A percentile compares a stretch with the other conserved stretches of the same genome.
phyloP scores from a whole-genome alignment of 2,113 vertebrate species.

The Prunella himalayana region DNA sequence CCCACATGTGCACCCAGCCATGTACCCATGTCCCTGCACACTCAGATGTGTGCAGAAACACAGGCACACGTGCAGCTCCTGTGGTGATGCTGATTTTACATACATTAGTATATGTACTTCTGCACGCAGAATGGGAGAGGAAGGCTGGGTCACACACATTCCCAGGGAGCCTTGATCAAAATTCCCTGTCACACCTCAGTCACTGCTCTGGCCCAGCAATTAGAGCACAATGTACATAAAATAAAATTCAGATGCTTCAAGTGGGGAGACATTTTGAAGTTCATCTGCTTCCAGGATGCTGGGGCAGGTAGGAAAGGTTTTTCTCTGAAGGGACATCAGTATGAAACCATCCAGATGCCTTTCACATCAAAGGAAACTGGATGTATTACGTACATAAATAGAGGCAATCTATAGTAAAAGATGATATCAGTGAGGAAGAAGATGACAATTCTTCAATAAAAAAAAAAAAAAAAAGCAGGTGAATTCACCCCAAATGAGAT shows the following conservation, averaged over 20 bases:
- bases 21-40: fast-evolving
- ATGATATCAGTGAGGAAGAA: background rate
- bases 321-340: background rate
- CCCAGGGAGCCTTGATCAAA: no score
- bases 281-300: background rate
- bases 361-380: background rate
- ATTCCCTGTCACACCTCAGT: background rate
- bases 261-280: background rate
- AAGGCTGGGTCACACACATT: fast-evolving
- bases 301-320: background rate
- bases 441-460: background rate
- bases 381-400: background rate
- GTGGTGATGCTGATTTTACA: fast-evolving
- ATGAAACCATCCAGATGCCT: background rate
- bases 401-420: background rate
- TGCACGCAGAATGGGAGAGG: background rate
- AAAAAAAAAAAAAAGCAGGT: background rate
- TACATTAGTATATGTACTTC: fast-evolving
- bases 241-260: background rate
- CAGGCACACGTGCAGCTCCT: background rate
- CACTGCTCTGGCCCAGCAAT: background rate
- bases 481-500: background rate
- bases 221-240: fast-evolving
- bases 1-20: background rate
- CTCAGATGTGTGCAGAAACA: fast-evolving